Base-by-base conservation (phyloP, 2,888 invertebrate genomes). In the Nycteola revayana region DNA sequence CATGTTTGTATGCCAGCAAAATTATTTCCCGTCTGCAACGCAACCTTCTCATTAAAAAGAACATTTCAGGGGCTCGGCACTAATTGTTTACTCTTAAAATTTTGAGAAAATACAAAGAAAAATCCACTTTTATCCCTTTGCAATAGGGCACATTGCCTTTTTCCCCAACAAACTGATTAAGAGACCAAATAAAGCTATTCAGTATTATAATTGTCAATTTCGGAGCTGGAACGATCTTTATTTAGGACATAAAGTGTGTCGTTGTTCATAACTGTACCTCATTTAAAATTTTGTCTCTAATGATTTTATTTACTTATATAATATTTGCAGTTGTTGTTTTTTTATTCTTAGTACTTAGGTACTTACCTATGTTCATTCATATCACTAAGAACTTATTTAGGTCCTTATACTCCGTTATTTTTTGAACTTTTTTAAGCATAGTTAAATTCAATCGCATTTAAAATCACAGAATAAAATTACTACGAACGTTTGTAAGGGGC, bases 101-200 rank as follows among this genome's bases (percentile, higher is more conserved):
- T 46, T 31, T 17, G 34, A 43, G 44, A 49, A 44, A 43, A 49
- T 38, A 42, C 41, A 29, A 44, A 54, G 49, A 44, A 38, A 42
- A 39, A 42, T 38, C 32, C 39, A 49, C 48, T 57, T 55, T 57
- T 49, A 57, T 49, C 49, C 37, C 46, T 36, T n/a, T 25, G 28
- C 45, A 42, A 43, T 34, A 38, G 28, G 36, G 35, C 27, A 30
- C 25, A 42, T 33, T 33, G 28, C 42, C 52, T 58, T 65, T 63
- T 49, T 60, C 42, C 42, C 48, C 51, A 64, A 61, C 60, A 60
- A 65, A 63, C 48, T 60, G 58, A 60, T 61, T 66, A 56, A 59
- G 51, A 52, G 50, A 51, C 53, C 57, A 60, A 75, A 80, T 80
- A 72, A 77, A 81, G 78, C 60, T 63, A 78, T 81, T 76, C 48